phyloP scores from a whole-genome alignment of 53 echinoderm and acorn worm species.

The Arbacia lixula region DNA sequence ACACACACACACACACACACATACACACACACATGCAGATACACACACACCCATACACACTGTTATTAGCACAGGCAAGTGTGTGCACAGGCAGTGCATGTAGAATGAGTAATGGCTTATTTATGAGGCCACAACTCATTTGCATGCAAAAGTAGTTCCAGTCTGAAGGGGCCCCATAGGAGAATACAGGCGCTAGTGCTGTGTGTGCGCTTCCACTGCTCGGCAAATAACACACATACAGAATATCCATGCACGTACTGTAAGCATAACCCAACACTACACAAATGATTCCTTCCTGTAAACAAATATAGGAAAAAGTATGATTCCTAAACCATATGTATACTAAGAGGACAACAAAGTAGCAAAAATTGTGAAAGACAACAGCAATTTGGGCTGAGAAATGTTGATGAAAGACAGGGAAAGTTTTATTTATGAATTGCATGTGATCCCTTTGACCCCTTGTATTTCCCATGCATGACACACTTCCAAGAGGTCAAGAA shows the following conservation, averaged over 20 bases:
- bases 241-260: conserved; percentile 29
- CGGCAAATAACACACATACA: conserved; percentile 42
- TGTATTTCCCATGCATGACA: conserved; percentile 48
- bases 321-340: neutral
- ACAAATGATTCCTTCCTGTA: neutral
- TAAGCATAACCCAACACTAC: conserved; percentile 44
- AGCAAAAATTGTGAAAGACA: conserved; percentile 13
- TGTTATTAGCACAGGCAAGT: conserved; percentile 50
- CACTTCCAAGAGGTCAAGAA: conserved; percentile 52
- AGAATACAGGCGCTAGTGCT: conserved; percentile 51
- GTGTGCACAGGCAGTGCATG: conserved; percentile 66
- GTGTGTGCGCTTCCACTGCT: conserved; percentile 37
- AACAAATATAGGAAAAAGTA: neutral
- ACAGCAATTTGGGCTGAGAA: neutral
- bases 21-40: conserved; percentile 29
- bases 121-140: conserved; percentile 94
- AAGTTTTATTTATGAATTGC: conserved; percentile 36
- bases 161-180: conserved; percentile 76
- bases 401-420: conserved; percentile 30
- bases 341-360: neutral
- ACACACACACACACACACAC: conserved; percentile 48
- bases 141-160: conserved; percentile 99
- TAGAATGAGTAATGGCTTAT: conserved; percentile 98
- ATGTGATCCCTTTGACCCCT: conserved; percentile 59
- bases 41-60: conserved; percentile 45